phyloP scores from a whole-genome alignment of 1,140 invertebrate genomes.

The Calliopsis andreniformis region DNA sequence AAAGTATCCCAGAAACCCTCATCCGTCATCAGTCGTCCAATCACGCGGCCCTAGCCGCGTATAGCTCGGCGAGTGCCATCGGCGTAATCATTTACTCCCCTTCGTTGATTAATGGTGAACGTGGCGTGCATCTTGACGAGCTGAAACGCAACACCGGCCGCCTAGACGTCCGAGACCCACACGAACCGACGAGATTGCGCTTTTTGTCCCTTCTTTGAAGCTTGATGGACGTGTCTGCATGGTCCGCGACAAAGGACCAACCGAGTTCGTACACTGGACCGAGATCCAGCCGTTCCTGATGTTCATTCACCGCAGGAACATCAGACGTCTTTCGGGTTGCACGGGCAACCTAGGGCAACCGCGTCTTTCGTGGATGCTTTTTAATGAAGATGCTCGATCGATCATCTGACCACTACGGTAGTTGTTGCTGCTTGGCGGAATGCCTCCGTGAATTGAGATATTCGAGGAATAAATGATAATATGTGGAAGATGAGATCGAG shows the following conservation, averaged over 20 bases:
- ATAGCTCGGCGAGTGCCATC: slow-evolving; percentile 55
- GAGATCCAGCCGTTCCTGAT: slow-evolving; percentile 30
- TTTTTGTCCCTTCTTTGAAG: slow-evolving; percentile 48
- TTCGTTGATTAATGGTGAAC: slow-evolving; percentile 65
- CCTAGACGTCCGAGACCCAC: slow-evolving; percentile 25
- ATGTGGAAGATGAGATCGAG: not conserved
- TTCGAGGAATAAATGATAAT: not conserved
- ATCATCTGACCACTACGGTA: slow-evolving; percentile 25
- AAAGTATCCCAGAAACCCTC: slow-evolving; percentile 54
- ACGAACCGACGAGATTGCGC: slow-evolving; percentile 3
- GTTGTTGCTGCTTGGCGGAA: not conserved
- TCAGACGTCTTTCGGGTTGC: slow-evolving; percentile 44
- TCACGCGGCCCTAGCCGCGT: slow-evolving; percentile 39
- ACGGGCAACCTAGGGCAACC: slow-evolving; percentile 32
- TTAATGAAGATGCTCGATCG: slow-evolving; percentile 48
- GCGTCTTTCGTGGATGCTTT: not conserved
- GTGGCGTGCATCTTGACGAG: slow-evolving; percentile 58
- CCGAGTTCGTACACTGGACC: slow-evolving; percentile 8
- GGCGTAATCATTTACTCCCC: slow-evolving; percentile 65
- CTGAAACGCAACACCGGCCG: slow-evolving; percentile 61
- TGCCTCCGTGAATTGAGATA: not conserved
- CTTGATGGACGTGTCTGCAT: slow-evolving; percentile 42
- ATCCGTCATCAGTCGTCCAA: slow-evolving; percentile 70
- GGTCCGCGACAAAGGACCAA: slow-evolving; percentile 43
- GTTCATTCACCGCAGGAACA: slow-evolving; percentile 51